A percentile compares a stretch with the other conserved stretches of the same genome.
phyloP scores from a whole-genome alignment of 2,888 invertebrate genomes.

The Aleiodes alternator region DNA sequence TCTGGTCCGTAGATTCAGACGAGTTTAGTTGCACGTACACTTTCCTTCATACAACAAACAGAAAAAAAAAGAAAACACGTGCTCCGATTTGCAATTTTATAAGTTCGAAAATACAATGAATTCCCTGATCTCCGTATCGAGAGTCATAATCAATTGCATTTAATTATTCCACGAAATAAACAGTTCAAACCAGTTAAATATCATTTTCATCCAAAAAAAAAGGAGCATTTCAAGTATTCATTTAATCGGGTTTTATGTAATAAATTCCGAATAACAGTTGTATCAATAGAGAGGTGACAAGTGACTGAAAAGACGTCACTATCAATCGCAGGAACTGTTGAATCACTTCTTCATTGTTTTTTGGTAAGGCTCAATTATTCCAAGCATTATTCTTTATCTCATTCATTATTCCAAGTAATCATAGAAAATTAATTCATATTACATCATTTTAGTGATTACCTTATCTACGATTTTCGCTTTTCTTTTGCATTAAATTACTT shows the following conservation, averaged over 20 bases:
- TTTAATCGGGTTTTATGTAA: too few relatives aligned
- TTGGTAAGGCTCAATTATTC: neutral
- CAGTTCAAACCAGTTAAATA: too few relatives aligned
- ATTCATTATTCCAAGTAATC: too few relatives aligned
- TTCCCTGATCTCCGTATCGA: too few relatives aligned
- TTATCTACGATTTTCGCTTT: neutral
- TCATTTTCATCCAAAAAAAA: too few relatives aligned
- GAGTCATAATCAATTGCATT: too few relatives aligned
- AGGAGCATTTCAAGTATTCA: too few relatives aligned
- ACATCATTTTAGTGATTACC: neutral
- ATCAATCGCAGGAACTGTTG: neutral
- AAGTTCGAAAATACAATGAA: too few relatives aligned
- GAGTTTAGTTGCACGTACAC: constrained; percentile 9
- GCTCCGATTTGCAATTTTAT: too few relatives aligned
- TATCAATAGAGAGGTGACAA: neutral
- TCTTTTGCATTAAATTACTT: neutral
- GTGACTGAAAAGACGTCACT: neutral
- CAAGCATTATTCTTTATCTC: neutral
- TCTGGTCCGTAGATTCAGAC: constrained; percentile 32
- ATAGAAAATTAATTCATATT: neutral
- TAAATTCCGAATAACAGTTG: neutral
- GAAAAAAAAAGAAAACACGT: neutral
- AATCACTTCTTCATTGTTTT: neutral
- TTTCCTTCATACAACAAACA: neutral
- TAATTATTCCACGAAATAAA: too few relatives aligned